A percentile compares a stretch with the other conserved stretches of the same genome.
phyloP scores from a whole-genome alignment of 2,797 vertebrate genomes.

The Pyrocephalus nanus region DNA sequence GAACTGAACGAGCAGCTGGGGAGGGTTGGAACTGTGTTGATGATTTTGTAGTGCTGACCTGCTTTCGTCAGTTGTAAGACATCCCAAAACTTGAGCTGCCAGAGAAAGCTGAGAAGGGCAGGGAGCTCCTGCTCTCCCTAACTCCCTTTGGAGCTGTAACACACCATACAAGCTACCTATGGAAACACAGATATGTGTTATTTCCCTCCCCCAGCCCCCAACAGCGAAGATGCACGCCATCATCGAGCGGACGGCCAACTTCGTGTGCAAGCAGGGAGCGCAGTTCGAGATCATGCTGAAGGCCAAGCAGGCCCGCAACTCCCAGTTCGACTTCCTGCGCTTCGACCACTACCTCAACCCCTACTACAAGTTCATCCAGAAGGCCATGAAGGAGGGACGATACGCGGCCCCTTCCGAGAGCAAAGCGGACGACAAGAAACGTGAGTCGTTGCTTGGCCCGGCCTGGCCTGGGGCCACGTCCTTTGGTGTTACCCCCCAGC shows the following conservation, averaged over 20 bases:
- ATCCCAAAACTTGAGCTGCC: not conserved
- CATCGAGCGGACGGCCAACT: slow-evolving; percentile 95
- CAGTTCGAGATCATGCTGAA: slow-evolving; percentile 99
- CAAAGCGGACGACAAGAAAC: slow-evolving; percentile 78
- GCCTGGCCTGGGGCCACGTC: not conserved
- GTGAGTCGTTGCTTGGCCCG: slow-evolving; percentile 69
- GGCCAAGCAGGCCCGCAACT: slow-evolving; percentile 95
- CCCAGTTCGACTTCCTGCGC: slow-evolving; percentile 96
- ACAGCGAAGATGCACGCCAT: slow-evolving; percentile 97
- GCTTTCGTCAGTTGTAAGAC: not conserved
- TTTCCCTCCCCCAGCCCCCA: slow-evolving; percentile 82
- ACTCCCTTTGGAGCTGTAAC: not conserved
- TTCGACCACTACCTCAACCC: slow-evolving; percentile 99
- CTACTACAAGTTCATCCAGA: slow-evolving; percentile 97
- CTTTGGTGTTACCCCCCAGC: not conserved
- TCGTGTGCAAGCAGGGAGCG: slow-evolving; percentile 95
- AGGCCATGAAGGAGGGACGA: slow-evolving; percentile 94
- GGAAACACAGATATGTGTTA: not conserved
- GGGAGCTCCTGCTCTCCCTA: not conserved
- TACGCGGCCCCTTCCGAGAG: slow-evolving; percentile 80
- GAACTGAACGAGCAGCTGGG: not conserved
- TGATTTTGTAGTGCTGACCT: not conserved
- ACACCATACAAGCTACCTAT: not conserved
- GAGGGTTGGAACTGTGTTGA: not conserved
- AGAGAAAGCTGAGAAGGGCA: not conserved